Evolutionary conservation across 1,140 invertebrate genomes (phyloP), one percentile per base, ranked within the genome.

Genomic region (Bradysia coprophila): DNA sequence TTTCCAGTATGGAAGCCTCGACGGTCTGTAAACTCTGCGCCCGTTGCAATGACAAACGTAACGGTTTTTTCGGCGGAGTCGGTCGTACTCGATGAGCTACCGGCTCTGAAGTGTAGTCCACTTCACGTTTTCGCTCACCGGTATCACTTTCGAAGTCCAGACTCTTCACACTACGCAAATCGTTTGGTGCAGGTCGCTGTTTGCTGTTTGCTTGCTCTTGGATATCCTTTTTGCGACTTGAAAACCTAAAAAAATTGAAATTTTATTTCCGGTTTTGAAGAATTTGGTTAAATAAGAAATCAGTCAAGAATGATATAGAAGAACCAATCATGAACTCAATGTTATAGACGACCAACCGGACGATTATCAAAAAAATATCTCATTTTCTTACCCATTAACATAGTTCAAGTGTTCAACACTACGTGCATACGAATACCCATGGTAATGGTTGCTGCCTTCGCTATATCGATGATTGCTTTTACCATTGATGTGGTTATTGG

Each of bases 41-140:
- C 47, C 82, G 72, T 52, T 87, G 84, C 1, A 90, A 57, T 1
- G 83, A 88, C 3, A 90, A 56, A 4, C 85, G 64, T 1, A 87
- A 51, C 1, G 85, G 86, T 54, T 90, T 90, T 51, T 84, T 79
- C 15, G 85, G 85, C 4, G 85, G 84, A 15, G 75, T 75, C 4
- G 83, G 82, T 22, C 77, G 62, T 2, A 65, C 65, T 49, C 59
- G 69, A 3, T 59, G 45, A 2, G 60, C 63, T 36, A 62, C 57
- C 19, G 63, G 65, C 49, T 76, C 74, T 0, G 72, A 73, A 0
- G 65, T 64, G 45, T 72, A 72, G 47, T 73, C 68, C 11, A 68
- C 47, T 10, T 40, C 21, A 20, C 19, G 23, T 43, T 41, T 36
- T 57, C 55, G 34, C 51, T 59, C 24, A 3, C n/a, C 42, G 8